Percentiles rank a stretch among this genome's conserved stretches.
Evolutionary conservation across 2,888 invertebrate genomes (phyloP).

Genomic region (Exocentrus adspersus): DNA sequence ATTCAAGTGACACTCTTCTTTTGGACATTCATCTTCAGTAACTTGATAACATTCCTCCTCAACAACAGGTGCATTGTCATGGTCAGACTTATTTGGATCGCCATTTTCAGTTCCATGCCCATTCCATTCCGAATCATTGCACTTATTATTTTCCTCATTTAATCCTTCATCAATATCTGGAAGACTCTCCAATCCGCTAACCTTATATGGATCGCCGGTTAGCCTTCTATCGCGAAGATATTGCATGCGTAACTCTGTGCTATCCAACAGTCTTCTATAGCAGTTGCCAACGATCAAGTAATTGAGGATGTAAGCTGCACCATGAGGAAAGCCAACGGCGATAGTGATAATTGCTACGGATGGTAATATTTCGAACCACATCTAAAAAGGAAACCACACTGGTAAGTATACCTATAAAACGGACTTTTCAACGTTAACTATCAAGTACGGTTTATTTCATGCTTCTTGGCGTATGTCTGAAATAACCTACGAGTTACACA

Average conservation of each 20-base stretch:
- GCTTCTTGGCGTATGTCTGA: no score
- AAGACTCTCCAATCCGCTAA: constrained; percentile 25
- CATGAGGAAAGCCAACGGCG: constrained; percentile 23
- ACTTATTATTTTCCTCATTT: no score
- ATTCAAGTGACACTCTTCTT: neutral
- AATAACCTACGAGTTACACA: no score
- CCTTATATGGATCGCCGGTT: constrained; percentile 20
- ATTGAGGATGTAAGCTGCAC: constrained; percentile 30
- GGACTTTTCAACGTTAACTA: no score
- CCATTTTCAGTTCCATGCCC: no score
- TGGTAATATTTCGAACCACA: constrained; percentile 43
- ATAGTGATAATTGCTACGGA: constrained; percentile 20
- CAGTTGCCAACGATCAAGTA: constrained; percentile 25
- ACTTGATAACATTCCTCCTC: neutral
- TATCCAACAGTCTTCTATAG: constrained; percentile 1
- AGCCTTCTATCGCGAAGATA: constrained; percentile 29
- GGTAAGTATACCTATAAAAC: no score
- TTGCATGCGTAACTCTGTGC: neutral
- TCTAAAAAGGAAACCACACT: constrained; percentile 15
- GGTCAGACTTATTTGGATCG: no score
- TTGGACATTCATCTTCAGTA: neutral
- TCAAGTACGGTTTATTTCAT: no score
- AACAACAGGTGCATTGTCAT: neutral
- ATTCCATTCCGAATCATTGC: no score
- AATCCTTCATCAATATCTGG: neutral